Evolutionary conservation across 2,113 vertebrate genomes (phyloP).

Genomic region (Melanotaenia duboulayi): DNA sequence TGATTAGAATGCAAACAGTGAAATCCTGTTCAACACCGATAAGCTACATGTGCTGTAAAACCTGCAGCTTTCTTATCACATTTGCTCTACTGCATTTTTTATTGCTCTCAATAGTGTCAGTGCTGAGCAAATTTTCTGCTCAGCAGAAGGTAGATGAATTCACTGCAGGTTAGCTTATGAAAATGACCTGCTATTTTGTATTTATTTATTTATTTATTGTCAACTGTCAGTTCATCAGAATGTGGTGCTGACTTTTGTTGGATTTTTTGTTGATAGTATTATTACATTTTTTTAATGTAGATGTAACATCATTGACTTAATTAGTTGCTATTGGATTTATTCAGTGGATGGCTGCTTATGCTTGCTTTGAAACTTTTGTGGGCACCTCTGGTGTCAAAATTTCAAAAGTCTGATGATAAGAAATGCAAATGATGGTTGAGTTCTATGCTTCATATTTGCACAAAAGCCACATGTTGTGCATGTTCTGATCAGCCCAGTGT

Average conservation of each 20-base stretch:
- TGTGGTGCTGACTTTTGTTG: not conserved
- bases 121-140: slow-evolving; percentile 26
- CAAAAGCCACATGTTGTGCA: too few relatives aligned
- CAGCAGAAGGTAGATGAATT: slow-evolving; percentile 6
- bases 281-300: too few relatives aligned
- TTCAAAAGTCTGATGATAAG: too few relatives aligned
- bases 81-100: slow-evolving; percentile 47
- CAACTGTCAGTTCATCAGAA: not conserved
- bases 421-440: too few relatives aligned
- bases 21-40: slow-evolving; percentile 18
- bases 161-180: not conserved
- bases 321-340: too few relatives aligned
- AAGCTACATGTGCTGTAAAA: slow-evolving; percentile 25
- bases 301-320: too few relatives aligned
- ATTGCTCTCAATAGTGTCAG: slow-evolving; percentile 22
- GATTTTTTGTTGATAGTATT: not conserved
- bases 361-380: too few relatives aligned
- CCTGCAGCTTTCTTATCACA: slow-evolving; percentile 31
- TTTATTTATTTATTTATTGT: not conserved
- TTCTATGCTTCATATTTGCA: too few relatives aligned
- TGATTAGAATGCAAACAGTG: slow-evolving; percentile 15
- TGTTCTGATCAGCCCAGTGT: too few relatives aligned
- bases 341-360: too few relatives aligned
- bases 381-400: too few relatives aligned
- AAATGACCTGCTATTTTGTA: not conserved